Base-by-base conservation (phyloP, 2,888 invertebrate genomes). In the Monopis laevigella region DNA sequence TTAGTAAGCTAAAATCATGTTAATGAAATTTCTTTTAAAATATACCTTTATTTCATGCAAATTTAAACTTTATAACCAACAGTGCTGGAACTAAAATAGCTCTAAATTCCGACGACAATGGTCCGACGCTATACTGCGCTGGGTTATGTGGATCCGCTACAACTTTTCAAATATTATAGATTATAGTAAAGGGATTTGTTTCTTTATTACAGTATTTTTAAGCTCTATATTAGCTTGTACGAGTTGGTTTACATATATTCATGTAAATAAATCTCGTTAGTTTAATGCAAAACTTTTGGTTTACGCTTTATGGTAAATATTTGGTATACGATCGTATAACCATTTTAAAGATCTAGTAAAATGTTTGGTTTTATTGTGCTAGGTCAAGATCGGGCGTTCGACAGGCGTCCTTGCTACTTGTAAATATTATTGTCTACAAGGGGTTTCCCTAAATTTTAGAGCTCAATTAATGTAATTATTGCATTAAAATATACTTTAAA, bases 221-320 rank as follows among this genome's bases (percentile, higher is more conserved):
- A 50, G 58, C 65, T 48, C 49, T 44, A 54, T 47, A 58, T 54
- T 72, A 34, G 46, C 44, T 45, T 46, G 54, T 21, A 45, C 27
- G 28, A 30, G 44, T 51, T 51, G 51, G 65, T 66, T 65, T 66
- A 71, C 59, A 58, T 58, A 55, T 59, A 54, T 56, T 51, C 54
- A 59, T 63, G 69, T 74, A 75, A 75, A 77, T 75, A 77, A 74
- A 77, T 68, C 70, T 61, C 60, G 65, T 65, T 60, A 73, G 73
- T 73, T 74, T 70, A 75, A 75, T 78, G 78, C 78, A 77, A 78
- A 78, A 74, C 70, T 77, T 77, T 77, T 73, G 75, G 77, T 78
- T 78, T 77, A 78, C 78, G 75, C 72, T 77, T 75, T 75, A 78
- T 78, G 77, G 77, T 80, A 80, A 80, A 80, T 80, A 80, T 80